These are phyloP conservation scores for Cantharis nigra DNA, from an alignment of 2,888 invertebrate genomes.

Conservation along the genomic window DNA sequence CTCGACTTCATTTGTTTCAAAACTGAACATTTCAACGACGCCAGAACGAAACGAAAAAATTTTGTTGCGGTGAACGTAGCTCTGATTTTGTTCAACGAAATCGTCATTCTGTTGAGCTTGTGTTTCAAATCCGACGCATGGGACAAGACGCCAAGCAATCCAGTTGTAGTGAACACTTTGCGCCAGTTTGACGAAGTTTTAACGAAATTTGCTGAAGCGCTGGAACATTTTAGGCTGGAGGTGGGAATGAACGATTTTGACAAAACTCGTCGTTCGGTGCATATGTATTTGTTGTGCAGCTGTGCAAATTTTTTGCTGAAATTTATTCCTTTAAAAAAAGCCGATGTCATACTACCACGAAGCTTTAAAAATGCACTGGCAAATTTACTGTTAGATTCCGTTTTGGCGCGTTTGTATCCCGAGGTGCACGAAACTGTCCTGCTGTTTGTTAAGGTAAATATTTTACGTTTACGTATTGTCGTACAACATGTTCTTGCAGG, in stretches of 20 bases:
- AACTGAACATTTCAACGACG: constrained; percentile 39
- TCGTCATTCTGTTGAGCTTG: constrained; percentile 59
- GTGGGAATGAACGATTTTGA: constrained; percentile 45
- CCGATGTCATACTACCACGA: constrained; percentile 54
- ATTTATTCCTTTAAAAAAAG: constrained; percentile 54
- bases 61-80: constrained; percentile 56
- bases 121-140: constrained; percentile 63
- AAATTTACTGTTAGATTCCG: constrained; percentile 55
- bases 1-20: constrained; percentile 47
- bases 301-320: constrained; percentile 51
- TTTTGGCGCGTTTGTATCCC: constrained; percentile 57
- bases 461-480: constrained; percentile 47
- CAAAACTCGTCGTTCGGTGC: constrained; percentile 49
- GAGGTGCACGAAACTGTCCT: constrained; percentile 53
- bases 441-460: constrained; percentile 55
- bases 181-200: constrained; percentile 62
- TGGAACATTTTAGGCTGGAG: constrained; percentile 56
- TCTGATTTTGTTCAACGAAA: constrained; percentile 57
- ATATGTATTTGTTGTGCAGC: constrained; percentile 56
- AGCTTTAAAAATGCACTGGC: constrained; percentile 55
- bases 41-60: constrained; percentile 34
- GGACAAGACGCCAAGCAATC: constrained; percentile 58
- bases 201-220: constrained; percentile 62
- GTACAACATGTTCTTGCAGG: constrained; percentile 43
- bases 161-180: constrained; percentile 48